These are phyloP conservation scores for Siniperca chuatsi DNA, from an alignment of 2,113 vertebrate species.

Conservation along the genomic window DNA sequence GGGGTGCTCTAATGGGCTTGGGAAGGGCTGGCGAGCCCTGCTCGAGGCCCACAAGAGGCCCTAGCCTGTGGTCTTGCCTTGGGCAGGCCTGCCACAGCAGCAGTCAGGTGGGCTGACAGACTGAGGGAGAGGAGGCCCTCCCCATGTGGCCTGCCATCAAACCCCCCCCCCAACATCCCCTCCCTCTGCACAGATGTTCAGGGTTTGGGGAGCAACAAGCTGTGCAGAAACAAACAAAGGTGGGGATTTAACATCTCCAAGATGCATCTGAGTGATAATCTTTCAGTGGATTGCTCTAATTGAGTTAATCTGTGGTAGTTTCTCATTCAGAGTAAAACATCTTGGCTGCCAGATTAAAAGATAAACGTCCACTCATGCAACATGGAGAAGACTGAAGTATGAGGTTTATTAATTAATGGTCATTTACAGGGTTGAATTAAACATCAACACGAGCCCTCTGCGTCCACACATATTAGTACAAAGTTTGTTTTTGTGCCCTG, in stretches of 20 bases:
- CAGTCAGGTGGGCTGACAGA: slow-evolving; percentile 86
- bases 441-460: slow-evolving; percentile 21
- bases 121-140: slow-evolving; percentile 74
- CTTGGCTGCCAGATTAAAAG: slow-evolving; percentile 45
- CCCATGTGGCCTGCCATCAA: slow-evolving; percentile 73
- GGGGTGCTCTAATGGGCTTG: slow-evolving; percentile 83
- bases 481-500: slow-evolving; percentile 37
- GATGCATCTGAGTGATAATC: slow-evolving; percentile 28
- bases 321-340: slow-evolving; percentile 18
- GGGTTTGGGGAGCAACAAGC: slow-evolving; percentile 77
- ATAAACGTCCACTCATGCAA: slow-evolving; percentile 46
- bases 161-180: slow-evolving; percentile 19
- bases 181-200: slow-evolving; percentile 73
- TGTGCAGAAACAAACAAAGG: slow-evolving; percentile 71
- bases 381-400: slow-evolving; percentile 21
- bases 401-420: slow-evolving; percentile 54
- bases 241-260: slow-evolving; percentile 30
- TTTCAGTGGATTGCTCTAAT: slow-evolving; percentile 19
- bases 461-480: slow-evolving; percentile 24
- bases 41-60: slow-evolving; percentile 82
- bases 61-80: slow-evolving; percentile 88
- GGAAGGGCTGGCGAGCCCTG: slow-evolving; percentile 74
- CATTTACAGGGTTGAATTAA: slow-evolving; percentile 54
- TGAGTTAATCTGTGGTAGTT: slow-evolving; percentile 27
- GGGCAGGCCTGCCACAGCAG: slow-evolving; percentile 84